phyloP scores from a whole-genome alignment of 2,888 invertebrate genomes.

The Calameuta filiformis region DNA sequence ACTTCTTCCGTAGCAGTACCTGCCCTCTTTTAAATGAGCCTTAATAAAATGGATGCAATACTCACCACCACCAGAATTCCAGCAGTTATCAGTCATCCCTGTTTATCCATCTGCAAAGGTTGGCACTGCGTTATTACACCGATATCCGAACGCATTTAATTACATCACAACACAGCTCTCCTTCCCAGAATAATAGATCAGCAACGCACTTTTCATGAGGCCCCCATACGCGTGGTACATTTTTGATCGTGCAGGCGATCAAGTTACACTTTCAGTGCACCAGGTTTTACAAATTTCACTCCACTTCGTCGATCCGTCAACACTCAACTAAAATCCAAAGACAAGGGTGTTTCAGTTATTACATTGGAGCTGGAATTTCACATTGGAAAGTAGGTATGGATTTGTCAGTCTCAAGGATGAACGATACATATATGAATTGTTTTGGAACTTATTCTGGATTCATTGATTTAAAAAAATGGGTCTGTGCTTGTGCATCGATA shows the following conservation, averaged over 20 bases:
- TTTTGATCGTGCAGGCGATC: slow-evolving; percentile 22
- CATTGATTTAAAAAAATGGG: not conserved
- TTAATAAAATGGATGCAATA: slow-evolving; percentile 33
- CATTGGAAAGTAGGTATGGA: not conserved
- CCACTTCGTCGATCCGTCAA: slow-evolving; percentile 23
- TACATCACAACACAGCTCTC: slow-evolving; percentile 50
- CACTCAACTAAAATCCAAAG: slow-evolving; percentile 6
- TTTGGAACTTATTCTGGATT: not conserved
- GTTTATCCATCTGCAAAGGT: slow-evolving; percentile 63
- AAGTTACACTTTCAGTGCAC: not conserved
- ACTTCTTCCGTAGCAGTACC: not conserved
- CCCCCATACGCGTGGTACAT: slow-evolving; percentile 28
- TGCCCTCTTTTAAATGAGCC: not conserved
- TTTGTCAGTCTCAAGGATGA: not conserved
- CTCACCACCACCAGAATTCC: slow-evolving; percentile 82
- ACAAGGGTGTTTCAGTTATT: not conserved
- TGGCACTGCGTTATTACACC: slow-evolving; percentile 53
- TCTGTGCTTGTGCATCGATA: not conserved
- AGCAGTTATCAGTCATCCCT: slow-evolving; percentile 86
- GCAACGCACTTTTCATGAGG: slow-evolving; percentile 39
- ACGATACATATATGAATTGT: not conserved
- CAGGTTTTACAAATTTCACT: slow-evolving; percentile 24
- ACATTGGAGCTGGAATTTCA: not conserved
- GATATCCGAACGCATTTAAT: slow-evolving; percentile 39
- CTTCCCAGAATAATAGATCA: slow-evolving; percentile 42